phyloP scores from a whole-genome alignment of 2,797 vertebrate genomes.

The Eospalax fontanierii region DNA sequence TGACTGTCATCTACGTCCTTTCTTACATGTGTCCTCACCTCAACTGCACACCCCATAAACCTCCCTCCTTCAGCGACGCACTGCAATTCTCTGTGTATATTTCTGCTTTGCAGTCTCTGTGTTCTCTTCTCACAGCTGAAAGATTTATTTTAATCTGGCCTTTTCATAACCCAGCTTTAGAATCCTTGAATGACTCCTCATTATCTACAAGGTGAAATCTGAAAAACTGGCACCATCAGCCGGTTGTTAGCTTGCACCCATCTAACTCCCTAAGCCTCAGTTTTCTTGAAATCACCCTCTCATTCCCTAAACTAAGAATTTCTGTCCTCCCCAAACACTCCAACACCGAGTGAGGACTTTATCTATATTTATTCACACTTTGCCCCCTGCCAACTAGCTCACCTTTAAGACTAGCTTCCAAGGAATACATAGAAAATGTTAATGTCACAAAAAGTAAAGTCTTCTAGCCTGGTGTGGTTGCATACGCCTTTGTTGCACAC shows the following conservation, averaged over 20 bases:
- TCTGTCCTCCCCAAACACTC: neutral
- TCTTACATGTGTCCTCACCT: neutral
- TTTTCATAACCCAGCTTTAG: neutral
- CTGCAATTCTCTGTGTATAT: neutral
- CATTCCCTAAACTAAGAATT: neutral
- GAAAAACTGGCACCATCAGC: neutral
- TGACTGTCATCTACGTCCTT: neutral
- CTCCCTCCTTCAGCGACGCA: neutral
- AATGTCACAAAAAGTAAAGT: slow-evolving; percentile 21
- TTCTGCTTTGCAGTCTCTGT: neutral
- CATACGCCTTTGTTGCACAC: too few species aligned
- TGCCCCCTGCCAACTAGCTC: neutral
- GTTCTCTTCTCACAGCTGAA: neutral
- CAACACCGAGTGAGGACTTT: neutral
- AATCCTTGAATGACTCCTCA: neutral
- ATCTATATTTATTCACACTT: slow-evolving; percentile 19
- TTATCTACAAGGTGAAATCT: neutral
- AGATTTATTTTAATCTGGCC: slow-evolving; percentile 8
- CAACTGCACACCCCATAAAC: neutral
- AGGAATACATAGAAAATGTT: neutral
- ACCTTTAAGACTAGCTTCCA: slow-evolving; percentile 50
- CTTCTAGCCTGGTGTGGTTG: too few species aligned
- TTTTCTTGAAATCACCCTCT: slow-evolving; percentile 36
- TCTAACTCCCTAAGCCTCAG: neutral
- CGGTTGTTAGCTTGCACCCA: neutral